Conservation (phyloP, 1,140 invertebrate species). For the Sinella curviseta region DNA sequence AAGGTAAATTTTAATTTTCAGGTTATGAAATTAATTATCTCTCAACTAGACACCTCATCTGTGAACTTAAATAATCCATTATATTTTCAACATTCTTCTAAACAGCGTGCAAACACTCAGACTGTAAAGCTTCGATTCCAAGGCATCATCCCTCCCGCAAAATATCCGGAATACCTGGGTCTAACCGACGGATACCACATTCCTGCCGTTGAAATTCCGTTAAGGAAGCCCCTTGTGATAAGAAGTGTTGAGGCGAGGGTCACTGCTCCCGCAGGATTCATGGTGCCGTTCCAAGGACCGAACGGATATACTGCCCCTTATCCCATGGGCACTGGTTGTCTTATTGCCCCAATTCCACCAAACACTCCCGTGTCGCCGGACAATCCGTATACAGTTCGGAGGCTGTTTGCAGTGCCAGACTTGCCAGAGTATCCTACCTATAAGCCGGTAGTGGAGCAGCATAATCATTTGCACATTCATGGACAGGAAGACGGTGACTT, state of each 20-base stretch:
- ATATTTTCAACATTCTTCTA: not conserved
- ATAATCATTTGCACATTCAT: conserved; percentile 9
- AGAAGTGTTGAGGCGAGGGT: not conserved
- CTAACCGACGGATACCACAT: conserved; percentile 22
- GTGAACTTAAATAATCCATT: not conserved
- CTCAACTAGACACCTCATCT: no score
- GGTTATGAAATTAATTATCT: not conserved
- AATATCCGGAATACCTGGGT: conserved; percentile 8
- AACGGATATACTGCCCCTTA: not conserved
- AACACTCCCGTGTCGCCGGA: not conserved
- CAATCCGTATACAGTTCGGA: not conserved
- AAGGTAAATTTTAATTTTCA: not conserved
- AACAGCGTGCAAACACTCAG: not conserved
- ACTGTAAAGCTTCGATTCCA: not conserved
- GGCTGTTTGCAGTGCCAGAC: conserved; percentile 5
- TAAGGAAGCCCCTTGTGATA: not conserved
- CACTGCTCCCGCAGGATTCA: conserved; percentile 9
- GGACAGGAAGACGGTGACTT: not conserved
- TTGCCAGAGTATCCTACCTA: conserved; percentile 26
- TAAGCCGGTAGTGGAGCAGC: not conserved
- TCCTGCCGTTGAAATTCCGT: conserved; percentile 17
- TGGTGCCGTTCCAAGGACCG: not conserved
- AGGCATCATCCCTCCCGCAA: not conserved
- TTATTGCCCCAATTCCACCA: conserved; percentile 11
- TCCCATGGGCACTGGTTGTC: conserved; percentile 6